Evolutionary conservation across 1,140 invertebrate genomes (phyloP).

Genomic region (Marisa cornuarietis): DNA sequence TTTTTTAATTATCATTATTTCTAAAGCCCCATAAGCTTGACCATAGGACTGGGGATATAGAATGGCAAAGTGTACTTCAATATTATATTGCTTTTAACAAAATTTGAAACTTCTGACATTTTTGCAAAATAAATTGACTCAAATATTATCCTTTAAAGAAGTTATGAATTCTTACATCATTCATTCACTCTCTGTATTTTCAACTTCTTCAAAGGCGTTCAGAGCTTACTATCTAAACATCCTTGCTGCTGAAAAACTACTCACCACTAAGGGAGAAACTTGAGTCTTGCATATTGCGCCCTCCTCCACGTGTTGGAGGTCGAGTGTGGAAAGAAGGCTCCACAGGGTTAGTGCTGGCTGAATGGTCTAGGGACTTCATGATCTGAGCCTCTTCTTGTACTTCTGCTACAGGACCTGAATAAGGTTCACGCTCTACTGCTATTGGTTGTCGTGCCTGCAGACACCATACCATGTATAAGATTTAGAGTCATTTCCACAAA

Average conservation of each 20-base stretch:
- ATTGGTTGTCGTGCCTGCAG: slow-evolving; percentile 54
- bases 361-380: slow-evolving; percentile 36
- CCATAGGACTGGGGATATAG: too few relatives aligned
- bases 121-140: not conserved
- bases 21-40: too few relatives aligned
- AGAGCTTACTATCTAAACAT: too few relatives aligned
- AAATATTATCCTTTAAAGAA: not conserved
- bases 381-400: slow-evolving; percentile 27
- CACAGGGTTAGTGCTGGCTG: slow-evolving; percentile 24
- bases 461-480: not conserved
- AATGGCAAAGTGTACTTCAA: too few relatives aligned
- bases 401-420: slow-evolving; percentile 61
- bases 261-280: slow-evolving; percentile 93
- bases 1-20: too few relatives aligned
- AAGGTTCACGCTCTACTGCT: slow-evolving; percentile 65
- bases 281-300: slow-evolving; percentile 89
- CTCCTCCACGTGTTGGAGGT: slow-evolving; percentile 71
- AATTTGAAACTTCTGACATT: too few relatives aligned
- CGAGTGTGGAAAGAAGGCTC: slow-evolving; percentile 50
- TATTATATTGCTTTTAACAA: too few relatives aligned
- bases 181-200: not conserved
- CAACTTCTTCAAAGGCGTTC: too few relatives aligned
- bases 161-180: not conserved
- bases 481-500: not conserved
- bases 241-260: slow-evolving; percentile 34